phyloP scores from a whole-genome alignment of 2,797 vertebrate genomes.

The Falco concolor region DNA sequence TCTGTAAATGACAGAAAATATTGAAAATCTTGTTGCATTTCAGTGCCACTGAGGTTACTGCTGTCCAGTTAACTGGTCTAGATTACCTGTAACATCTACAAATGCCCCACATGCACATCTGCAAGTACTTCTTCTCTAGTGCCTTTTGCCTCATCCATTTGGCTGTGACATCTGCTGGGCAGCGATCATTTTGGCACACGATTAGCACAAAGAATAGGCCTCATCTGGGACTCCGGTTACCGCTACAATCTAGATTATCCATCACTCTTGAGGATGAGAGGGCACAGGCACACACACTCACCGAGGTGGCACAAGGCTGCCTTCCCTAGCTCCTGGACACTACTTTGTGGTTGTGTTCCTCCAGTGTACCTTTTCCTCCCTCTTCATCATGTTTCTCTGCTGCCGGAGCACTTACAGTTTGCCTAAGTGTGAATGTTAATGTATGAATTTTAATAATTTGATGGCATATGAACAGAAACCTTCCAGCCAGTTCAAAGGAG shows the following conservation, averaged over 20 bases:
- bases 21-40: not conserved
- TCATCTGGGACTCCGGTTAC: not conserved
- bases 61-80: not conserved
- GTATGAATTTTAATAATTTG: not conserved
- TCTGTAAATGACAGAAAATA: not conserved
- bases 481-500: not conserved
- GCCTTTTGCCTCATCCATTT: not conserved
- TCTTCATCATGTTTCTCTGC: not conserved
- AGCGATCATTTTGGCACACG: not conserved
- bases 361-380: not conserved
- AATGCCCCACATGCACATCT: fast-evolving
- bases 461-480: not conserved
- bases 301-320: not conserved
- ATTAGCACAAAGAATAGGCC: not conserved
- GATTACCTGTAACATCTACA: not conserved
- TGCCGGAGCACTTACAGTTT: not conserved
- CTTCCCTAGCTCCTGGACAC: not conserved
- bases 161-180: not conserved
- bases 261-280: not conserved
- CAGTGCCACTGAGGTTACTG: not conserved
- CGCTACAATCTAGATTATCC: not conserved
- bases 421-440: not conserved
- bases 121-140: not conserved
- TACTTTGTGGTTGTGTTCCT: not conserved
- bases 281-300: fast-evolving